Evolutionary conservation across 2,113 vertebrate species (phyloP), one percentile per base, ranked within the genome.

Genomic region (Caranx melampygus): DNA sequence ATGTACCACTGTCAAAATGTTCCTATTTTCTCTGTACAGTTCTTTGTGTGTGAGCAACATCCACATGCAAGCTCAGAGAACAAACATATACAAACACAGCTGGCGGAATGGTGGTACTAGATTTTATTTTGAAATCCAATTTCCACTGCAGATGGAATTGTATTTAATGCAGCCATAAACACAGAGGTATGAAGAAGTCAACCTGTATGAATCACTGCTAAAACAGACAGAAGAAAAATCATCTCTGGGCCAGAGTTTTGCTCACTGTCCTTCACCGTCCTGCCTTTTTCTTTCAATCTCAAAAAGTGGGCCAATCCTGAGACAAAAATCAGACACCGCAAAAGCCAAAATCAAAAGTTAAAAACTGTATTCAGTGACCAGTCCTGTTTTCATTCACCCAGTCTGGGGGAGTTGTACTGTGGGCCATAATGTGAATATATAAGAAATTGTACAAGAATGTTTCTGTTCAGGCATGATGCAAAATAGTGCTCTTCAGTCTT

Each of bases 61-160:
- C 26, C 26, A 26, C 26, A 34, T 52, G 2, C 33, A 18, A 2
- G 21, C 2, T 54, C 7, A 4, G 1, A 8, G 14, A 33, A 58
- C 34, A n/a, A 20, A 6, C 3, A 21, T 10, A 42, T 4, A 55
- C 14, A 57, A 26, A 61, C 6, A 62, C 37, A 55, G 10, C 20
- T 72, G 49, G 72, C 34, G 18, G 78, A 13, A 12, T 72, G 76
- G 78, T 84, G 80, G 82, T 61, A 74, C 55, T 85, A 60, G 31
- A 65, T 72, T 89, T 90, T 90, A 90, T 91, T 92, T 81, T 90
- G 66, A 89, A 87, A 78, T 84, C 63, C 65, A 16, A 37, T 79
- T 87, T 76, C 44, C 44, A 69, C 37, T 59, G 58, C 59, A 52
- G 75, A 87, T 90, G 81, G 64, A 82, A 65, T 78, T 8, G 3